Evolutionary conservation across 1,140 invertebrate genomes (phyloP).

Genomic region (Thaumatotibia leucotreta): DNA sequence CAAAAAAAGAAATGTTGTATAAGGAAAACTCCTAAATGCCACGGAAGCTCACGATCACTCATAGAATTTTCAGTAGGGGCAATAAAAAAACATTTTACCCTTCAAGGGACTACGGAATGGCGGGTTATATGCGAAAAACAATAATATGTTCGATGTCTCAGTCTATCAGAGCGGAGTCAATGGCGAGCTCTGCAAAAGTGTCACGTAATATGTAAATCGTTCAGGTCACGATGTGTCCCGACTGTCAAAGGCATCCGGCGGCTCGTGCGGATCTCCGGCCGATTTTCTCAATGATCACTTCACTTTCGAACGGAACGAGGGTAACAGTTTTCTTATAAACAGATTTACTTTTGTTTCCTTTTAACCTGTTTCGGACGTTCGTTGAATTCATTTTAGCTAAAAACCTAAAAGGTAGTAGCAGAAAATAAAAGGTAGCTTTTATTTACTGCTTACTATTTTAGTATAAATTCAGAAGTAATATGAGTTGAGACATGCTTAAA

Average conservation of each 20-base stretch:
- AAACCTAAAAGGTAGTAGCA: neutral
- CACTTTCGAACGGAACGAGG: conserved; percentile 39
- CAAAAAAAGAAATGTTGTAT: neutral
- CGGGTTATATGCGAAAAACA: conserved; percentile 63
- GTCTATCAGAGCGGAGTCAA: conserved; percentile 67
- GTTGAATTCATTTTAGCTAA: neutral
- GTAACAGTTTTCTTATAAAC: conserved; percentile 31
- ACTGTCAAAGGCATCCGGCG: conserved; percentile 65
- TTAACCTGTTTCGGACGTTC: neutral
- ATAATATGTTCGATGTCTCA: conserved; percentile 66
- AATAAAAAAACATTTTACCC: conserved; percentile 57
- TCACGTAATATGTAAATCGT: conserved; percentile 76
- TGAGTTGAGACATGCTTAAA: no score
- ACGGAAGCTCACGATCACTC: conserved; percentile 22
- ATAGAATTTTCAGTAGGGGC: conserved; percentile 48
- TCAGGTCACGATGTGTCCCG: conserved; percentile 69
- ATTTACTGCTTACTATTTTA: no score
- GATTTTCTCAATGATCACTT: conserved; percentile 59
- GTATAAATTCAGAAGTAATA: no score
- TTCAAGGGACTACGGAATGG: conserved; percentile 38
- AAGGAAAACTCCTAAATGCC: neutral
- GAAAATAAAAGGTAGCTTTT: no score
- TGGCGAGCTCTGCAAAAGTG: conserved; percentile 66
- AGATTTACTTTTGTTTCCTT: conserved; percentile 16
- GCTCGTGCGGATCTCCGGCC: conserved; percentile 44